Base-by-base conservation (phyloP, 2,888 invertebrate genomes). In the Heliconius erato region DNA sequence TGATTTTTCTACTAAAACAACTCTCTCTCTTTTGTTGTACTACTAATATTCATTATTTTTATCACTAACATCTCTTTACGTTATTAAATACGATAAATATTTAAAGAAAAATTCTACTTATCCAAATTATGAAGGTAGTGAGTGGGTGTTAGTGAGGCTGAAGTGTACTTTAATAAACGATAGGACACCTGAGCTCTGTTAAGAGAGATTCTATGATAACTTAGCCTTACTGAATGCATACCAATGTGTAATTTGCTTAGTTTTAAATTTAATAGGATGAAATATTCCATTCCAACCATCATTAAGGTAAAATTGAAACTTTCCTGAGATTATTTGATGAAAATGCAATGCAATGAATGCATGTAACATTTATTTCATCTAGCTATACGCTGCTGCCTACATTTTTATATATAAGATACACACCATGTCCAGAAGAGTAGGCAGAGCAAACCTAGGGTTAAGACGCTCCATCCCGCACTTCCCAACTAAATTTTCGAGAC, bases 131-230 rank as follows among this genome's bases (percentile, higher is more conserved):
- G 63, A 69, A 76, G 67, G 59, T 71, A 69, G 54, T 76, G 72
- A 69, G 54, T 76, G 72, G 79, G 76, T 80, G 81, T 81, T 84
- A 81, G 67, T 69, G 84, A 72, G 81, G 79, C 68, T 26, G 82
- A 71, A 71, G 80, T 59, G 67, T 76, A 76, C 79, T 76, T 82
- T 80, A 84, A 81, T 82, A 81, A 79, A 79, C 80, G 76, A 82
- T 74, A 78, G 79, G 67, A 82, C 84, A 84, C 84, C 84, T 84
- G 84, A 81, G 83, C 79, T 74, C 76, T 49, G 74, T 67, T 79
- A 82, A 77, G 69, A 63, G 79, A 59, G 44, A 49, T 14, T 67
- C 44, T 28, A 67, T 49, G 26, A 19, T 68, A 44, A 2, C 14
- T 44, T 12, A 26, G 2, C 12, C 1, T n/a, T 26, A 26, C n/a